Percentiles rank a stretch among this genome's conserved stretches.
phyloP scores from a whole-genome alignment of 2,797 vertebrate species.

The Peromyscus attwateri region DNA sequence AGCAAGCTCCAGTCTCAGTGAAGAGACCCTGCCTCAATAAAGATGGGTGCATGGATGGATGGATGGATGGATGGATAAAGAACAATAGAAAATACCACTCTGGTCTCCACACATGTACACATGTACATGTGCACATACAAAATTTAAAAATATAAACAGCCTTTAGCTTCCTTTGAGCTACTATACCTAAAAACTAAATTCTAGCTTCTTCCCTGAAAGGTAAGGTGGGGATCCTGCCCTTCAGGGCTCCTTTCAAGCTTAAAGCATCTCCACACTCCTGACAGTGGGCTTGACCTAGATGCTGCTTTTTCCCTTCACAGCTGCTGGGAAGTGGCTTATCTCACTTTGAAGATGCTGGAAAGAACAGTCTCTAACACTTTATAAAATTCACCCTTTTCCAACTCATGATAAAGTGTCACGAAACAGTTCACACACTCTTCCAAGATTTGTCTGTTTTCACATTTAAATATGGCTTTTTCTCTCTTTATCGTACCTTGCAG shows the following conservation, averaged over 20 bases:
- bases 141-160: background rate
- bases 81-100: background rate
- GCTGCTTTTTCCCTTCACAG: background rate
- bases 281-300: background rate
- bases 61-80: fast-evolving
- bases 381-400: slow-evolving; percentile 27
- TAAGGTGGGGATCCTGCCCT: too few species aligned
- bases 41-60: background rate
- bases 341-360: background rate
- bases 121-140: background rate
- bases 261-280: background rate
- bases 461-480: background rate
- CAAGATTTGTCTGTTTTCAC: background rate
- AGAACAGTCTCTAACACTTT: background rate
- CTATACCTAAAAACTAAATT: background rate
- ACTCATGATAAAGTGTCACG: background rate
- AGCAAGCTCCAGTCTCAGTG: background rate
- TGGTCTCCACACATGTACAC: background rate
- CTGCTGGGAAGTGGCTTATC: background rate
- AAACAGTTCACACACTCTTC: background rate
- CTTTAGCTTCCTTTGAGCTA: slow-evolving; percentile 3
- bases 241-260: background rate
- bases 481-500: background rate
- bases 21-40: background rate
- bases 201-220: background rate